These are phyloP conservation scores for Tenrec ecaudatus DNA, from an alignment of 2,113 vertebrate species.

Conservation along the genomic window DNA sequence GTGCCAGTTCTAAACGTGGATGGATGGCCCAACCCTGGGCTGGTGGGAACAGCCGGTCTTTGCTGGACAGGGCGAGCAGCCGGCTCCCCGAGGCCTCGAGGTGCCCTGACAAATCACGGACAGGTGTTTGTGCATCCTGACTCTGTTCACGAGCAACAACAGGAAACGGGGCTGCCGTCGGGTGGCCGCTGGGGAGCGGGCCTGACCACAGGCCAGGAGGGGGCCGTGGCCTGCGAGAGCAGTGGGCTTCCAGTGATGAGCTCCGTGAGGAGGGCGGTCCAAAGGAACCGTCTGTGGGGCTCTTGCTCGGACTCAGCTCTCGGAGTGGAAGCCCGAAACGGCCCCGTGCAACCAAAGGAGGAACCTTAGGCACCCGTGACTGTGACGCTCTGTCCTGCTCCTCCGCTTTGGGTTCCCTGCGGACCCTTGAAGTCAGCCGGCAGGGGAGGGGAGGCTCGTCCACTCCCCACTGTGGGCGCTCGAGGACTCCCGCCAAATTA, in stretches of 20 bases:
- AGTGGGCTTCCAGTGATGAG: background rate
- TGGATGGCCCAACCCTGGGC: background rate
- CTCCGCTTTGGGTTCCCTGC: background rate
- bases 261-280: background rate
- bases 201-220: constrained; percentile 25
- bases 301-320: fast-evolving
- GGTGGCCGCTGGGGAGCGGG: background rate
- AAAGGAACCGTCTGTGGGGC: background rate
- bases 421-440: background rate
- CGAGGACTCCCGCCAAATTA: constrained; percentile 53
- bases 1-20: background rate
- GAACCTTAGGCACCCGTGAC: background rate
- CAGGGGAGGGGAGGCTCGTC: background rate
- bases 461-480: background rate
- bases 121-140: background rate
- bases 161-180: background rate
- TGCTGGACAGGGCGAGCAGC: background rate
- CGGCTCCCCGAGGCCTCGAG: background rate
- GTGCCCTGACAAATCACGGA: background rate
- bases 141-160: background rate
- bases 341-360: no score
- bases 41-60: background rate
- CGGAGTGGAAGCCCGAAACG: fast-evolving
- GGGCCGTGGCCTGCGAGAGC: background rate
- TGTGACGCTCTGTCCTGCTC: background rate